Evolutionary conservation across 2,113 vertebrate genomes (phyloP).

Genomic region (Apeltes quadracus): DNA sequence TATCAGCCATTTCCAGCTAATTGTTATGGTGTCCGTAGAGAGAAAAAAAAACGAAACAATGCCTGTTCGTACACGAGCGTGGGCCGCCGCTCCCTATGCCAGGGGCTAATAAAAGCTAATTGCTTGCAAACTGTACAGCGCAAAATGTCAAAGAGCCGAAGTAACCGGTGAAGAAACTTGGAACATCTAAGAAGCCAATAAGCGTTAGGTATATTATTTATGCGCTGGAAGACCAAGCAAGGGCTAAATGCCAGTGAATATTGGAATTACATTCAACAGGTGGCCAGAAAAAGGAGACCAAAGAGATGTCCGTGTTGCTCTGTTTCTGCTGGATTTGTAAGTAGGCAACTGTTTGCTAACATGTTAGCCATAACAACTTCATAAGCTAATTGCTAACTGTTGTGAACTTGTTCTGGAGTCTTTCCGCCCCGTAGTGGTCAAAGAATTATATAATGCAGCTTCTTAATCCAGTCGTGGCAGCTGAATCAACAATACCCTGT

Average conservation of each 20-base stretch:
- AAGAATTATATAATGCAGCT: conserved; percentile 67
- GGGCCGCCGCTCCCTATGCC: not conserved
- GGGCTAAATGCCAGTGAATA: conserved; percentile 74
- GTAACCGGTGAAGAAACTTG: conserved; percentile 24
- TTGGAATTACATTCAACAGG: conserved; percentile 81
- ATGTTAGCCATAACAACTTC: conserved; percentile 72
- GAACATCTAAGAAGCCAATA: conserved; percentile 18
- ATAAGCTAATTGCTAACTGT: conserved; percentile 73
- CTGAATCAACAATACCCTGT: conserved; percentile 56
- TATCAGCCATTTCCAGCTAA: conserved; percentile 28
- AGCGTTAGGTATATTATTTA: conserved; percentile 23
- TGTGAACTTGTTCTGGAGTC: conserved; percentile 74
- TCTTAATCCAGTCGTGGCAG: conserved; percentile 66
- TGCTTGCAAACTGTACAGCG: conserved; percentile 7
- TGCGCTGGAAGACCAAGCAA: conserved; percentile 38
- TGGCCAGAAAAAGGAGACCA: conserved; percentile 79
- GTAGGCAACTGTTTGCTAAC: conserved; percentile 79
- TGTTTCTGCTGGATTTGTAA: conserved; percentile 81
- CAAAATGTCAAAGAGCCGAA: conserved; percentile 29
- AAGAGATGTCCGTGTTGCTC: conserved; percentile 79
- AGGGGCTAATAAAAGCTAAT: conserved; percentile 23
- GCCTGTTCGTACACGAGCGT: not conserved
- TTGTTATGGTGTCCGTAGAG: conserved; percentile 34
- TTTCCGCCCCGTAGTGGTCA: conserved; percentile 79
- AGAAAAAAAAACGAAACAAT: conserved; percentile 39